These are phyloP conservation scores for Stomorhina lunata DNA, from an alignment of 2,888 invertebrate species.

Conservation along the genomic window DNA sequence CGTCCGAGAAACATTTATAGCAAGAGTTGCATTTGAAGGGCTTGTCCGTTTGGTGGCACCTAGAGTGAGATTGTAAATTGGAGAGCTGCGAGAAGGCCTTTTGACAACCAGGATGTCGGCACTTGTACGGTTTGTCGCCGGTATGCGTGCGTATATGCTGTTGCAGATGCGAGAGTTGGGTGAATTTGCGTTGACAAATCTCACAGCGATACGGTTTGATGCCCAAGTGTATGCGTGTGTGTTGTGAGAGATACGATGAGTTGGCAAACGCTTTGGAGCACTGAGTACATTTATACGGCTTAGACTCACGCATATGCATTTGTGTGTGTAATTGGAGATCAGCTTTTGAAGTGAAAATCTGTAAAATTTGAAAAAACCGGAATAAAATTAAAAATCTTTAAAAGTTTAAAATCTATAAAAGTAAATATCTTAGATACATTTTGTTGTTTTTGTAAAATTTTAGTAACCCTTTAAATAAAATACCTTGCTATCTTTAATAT, in stretches of 20 bases:
- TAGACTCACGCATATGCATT: slow-evolving; percentile 99
- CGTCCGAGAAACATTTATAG: slow-evolving; percentile 99
- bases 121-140: slow-evolving; percentile 99
- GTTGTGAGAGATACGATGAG: slow-evolving; percentile 99
- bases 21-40: slow-evolving; percentile 99
- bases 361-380: slow-evolving; percentile 76
- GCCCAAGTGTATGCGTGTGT: slow-evolving; percentile 98
- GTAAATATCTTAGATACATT: background rate
- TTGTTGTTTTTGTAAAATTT: slow-evolving; percentile 45
- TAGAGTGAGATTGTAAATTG: slow-evolving; percentile 99
- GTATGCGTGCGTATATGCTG: slow-evolving; percentile 99
- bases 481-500: slow-evolving; percentile 78
- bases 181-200: slow-evolving; percentile 99
- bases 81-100: slow-evolving; percentile 99
- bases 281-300: slow-evolving; percentile 99
- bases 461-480: background rate
- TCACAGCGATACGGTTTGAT: slow-evolving; percentile 99
- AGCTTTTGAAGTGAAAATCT: slow-evolving; percentile 98
- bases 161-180: slow-evolving; percentile 98
- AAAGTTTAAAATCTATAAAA: background rate
- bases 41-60: slow-evolving; percentile 99
- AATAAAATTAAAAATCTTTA: background rate
- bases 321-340: slow-evolving; percentile 98
- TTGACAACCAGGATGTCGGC: slow-evolving; percentile 97
- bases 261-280: slow-evolving; percentile 99